Conservation (phyloP, 1,140 invertebrate genomes). For the Charaxes varanes region DNA sequence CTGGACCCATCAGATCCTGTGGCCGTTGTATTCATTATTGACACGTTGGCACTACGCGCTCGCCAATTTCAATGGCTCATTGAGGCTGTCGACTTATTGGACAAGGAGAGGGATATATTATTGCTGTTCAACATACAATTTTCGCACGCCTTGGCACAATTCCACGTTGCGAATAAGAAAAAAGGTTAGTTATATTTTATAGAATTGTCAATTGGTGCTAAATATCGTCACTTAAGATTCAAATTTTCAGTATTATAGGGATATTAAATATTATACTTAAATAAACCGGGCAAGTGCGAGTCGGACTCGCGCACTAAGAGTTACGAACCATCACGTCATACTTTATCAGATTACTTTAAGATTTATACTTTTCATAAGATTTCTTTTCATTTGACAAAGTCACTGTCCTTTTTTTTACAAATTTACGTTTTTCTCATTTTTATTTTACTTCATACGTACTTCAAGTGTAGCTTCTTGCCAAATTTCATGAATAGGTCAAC, state of each 20-base stretch:
- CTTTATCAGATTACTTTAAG: too few relatives aligned
- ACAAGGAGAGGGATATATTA: conserved; percentile 80
- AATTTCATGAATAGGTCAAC: too few relatives aligned
- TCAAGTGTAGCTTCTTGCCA: too few relatives aligned
- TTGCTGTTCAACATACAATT: conserved; percentile 93
- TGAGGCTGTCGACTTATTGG: conserved; percentile 81
- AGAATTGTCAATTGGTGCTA: background rate
- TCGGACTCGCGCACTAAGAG: too few relatives aligned
- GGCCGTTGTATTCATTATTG: conserved; percentile 86
- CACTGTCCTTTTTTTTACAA: too few relatives aligned
- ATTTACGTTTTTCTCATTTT: too few relatives aligned
- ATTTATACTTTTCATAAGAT: too few relatives aligned
- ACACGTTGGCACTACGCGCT: conserved; percentile 90
- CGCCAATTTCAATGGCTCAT: conserved; percentile 89
- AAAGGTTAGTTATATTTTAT: conserved; percentile 34
- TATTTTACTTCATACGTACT: too few relatives aligned
- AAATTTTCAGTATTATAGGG: background rate
- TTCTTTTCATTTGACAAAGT: too few relatives aligned
- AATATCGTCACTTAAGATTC: background rate
- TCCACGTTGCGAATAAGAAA: conserved; percentile 75
- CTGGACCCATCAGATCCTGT: conserved; percentile 91
- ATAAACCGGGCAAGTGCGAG: too few relatives aligned
- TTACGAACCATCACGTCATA: too few relatives aligned
- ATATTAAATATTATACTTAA: too few relatives aligned
- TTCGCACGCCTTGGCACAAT: conserved; percentile 83